A percentile compares a stretch with the other conserved stretches of the same genome.
These are phyloP conservation scores for Rotaria sp. DNA, from an alignment of 2,888 invertebrate species.

Conservation along the genomic window DNA sequence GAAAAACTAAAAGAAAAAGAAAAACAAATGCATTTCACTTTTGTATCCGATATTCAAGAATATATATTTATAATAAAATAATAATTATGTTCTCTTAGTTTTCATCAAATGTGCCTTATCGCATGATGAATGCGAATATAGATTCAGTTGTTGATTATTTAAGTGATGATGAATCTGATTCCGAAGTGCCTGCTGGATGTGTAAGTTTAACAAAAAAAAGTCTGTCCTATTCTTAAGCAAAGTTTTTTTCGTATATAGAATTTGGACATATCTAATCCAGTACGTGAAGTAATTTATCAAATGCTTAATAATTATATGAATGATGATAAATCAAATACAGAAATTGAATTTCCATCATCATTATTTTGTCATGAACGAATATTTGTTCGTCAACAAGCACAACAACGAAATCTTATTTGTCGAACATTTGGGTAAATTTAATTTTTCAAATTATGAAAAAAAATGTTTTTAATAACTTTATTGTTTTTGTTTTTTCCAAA, in stretches of 20 bases:
- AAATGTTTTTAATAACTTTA: no score
- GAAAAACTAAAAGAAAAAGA: no score
- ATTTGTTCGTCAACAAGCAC: conserved; percentile 4
- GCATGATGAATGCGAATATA: not conserved
- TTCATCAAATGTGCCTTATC: not conserved
- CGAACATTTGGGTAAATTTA: not conserved
- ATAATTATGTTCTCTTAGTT: not conserved
- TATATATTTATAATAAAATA: no score
- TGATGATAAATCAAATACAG: not conserved
- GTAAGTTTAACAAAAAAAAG: not conserved
- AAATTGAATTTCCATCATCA: conserved; percentile 28
- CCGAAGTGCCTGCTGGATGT: not conserved
- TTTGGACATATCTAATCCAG: not conserved
- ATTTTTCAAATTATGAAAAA: no score
- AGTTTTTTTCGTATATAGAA: not conserved
- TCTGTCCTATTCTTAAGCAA: no score
- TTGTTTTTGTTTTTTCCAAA: not conserved
- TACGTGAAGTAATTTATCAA: not conserved
- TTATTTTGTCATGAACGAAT: conserved; percentile 23
- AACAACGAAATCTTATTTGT: conserved; percentile 15
- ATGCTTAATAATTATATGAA: conserved; percentile 6
- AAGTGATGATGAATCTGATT: conserved; percentile 27
- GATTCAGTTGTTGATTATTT: conserved; percentile 4
- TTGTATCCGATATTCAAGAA: no score
- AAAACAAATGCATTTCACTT: no score